These are phyloP conservation scores for Listronotus oregonensis DNA, from an alignment of 1,140 invertebrate species.

Conservation along the genomic window DNA sequence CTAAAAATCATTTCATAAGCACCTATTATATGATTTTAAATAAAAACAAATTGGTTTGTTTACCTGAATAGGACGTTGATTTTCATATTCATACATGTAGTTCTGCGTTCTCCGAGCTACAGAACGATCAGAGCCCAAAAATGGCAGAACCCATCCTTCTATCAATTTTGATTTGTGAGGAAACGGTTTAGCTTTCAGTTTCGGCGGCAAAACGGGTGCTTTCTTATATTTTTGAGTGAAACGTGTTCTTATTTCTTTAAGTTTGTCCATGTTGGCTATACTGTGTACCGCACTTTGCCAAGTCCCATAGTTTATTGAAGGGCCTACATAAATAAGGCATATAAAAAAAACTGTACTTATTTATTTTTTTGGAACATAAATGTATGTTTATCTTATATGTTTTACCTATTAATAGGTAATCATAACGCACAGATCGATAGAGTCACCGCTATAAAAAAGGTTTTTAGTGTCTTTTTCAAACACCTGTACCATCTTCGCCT, in stretches of 20 bases:
- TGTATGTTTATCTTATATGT: no score
- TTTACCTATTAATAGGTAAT: no score
- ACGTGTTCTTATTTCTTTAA: constrained; percentile 66
- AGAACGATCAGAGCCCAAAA: constrained; percentile 79
- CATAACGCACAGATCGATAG: no score
- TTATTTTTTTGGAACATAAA: no score
- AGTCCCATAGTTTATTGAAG: constrained; percentile 73
- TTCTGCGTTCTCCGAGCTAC: constrained; percentile 79
- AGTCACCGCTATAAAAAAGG: no score
- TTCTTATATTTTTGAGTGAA: constrained; percentile 64
- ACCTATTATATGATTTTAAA: no score
- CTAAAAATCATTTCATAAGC: no score
- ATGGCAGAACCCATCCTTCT: constrained; percentile 75
- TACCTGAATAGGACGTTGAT: constrained; percentile 71
- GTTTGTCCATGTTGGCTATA: constrained; percentile 66
- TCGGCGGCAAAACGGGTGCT: constrained; percentile 67
- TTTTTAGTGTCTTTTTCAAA: no score
- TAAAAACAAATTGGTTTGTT: no score
- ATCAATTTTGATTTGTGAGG: constrained; percentile 66
- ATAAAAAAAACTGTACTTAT: no score
- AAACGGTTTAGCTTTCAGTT: constrained; percentile 56
- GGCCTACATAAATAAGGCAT: constrained; percentile 40
- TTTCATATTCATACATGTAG: constrained; percentile 69
- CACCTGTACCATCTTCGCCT: no score
- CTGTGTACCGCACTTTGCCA: constrained; percentile 82